phyloP scores from a whole-genome alignment of 2,797 vertebrate species.

The Naso thynnoides region DNA sequence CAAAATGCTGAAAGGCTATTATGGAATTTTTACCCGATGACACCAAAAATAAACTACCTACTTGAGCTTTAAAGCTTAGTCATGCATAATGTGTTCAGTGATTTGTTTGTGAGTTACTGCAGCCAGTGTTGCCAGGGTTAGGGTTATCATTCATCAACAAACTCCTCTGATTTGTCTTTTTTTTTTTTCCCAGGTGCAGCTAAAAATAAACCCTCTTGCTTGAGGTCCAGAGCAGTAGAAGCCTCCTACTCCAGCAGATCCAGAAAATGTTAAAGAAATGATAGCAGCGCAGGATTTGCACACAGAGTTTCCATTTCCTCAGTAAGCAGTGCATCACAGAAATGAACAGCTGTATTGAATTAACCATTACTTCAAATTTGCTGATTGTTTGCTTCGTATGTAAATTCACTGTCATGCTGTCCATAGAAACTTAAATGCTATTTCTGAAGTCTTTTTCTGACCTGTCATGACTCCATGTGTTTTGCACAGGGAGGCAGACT shows the following conservation, averaged over 20 bases:
- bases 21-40: too few relatives aligned
- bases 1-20: too few relatives aligned
- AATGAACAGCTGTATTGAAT: not conserved
- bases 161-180: not conserved
- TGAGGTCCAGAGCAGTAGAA: slow-evolving; percentile 50
- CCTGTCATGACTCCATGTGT: slow-evolving; percentile 28
- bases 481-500: slow-evolving; percentile 91
- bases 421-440: not conserved
- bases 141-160: not conserved
- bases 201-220: slow-evolving; percentile 25
- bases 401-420: not conserved
- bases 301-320: slow-evolving; percentile 80
- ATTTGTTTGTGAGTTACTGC: not conserved
- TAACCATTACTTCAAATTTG: not conserved
- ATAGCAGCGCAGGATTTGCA: slow-evolving; percentile 85
- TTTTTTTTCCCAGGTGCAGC: slow-evolving; percentile 44
- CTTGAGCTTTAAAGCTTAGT: too few relatives aligned
- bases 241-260: slow-evolving; percentile 55
- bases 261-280: slow-evolving; percentile 86
- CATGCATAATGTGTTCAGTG: too few relatives aligned
- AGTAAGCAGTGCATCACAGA: slow-evolving; percentile 69
- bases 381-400: too few relatives aligned
- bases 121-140: not conserved
- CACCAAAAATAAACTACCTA: too few relatives aligned
- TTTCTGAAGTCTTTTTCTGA: not conserved